Base-by-base conservation (phyloP, 2,888 invertebrate genomes). In the Tenthredo amoena region DNA sequence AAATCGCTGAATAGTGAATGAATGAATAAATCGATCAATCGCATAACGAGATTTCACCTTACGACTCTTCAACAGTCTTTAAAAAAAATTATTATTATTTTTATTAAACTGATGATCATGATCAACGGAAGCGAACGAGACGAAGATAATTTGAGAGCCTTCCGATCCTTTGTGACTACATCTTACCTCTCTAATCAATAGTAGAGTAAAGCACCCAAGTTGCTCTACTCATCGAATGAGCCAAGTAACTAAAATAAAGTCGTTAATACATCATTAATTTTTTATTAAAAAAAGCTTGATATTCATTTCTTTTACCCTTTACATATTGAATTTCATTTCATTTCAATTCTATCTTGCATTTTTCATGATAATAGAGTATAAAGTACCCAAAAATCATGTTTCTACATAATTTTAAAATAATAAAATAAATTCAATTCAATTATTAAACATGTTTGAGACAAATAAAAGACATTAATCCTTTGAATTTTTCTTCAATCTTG, bases 81-180 rank as follows among this genome's bases (percentile, higher is more conserved):
- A 26, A 7, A 76, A 31, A 76, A 76, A 21, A 47, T 47, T 76
- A 12, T 43, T 40, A 26, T 47, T 26, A 26, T 76, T 21, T 47
- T 21, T 76, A 47, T 76, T 21, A 26, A 68, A 68, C 68, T 34
- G 68, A 68, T 68, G 68, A 68, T 68, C 68, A 18, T 77, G 77
- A 47, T 50, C 77, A 50, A 55, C 77, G 18, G 77, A 77, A 77
- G 26, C 77, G 77, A 77, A 77, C 77, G 55, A 77, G 77, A 77
- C 77, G 77, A 77, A 77, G 77, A 77, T 77, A 77, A 77, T 77
- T 77, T 77, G 77, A 77, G 77, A 77, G 77, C 77, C 77, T 77
- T 77, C 77, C 55, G 50, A 77, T 77, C 77, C 77, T 77, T 77
- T 55, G 50, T 77, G 77, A 77, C 26, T 43, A 50, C 55, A 47